phyloP scores from a whole-genome alignment of 2,113 vertebrate species.

The Sphyrna mokarran region DNA sequence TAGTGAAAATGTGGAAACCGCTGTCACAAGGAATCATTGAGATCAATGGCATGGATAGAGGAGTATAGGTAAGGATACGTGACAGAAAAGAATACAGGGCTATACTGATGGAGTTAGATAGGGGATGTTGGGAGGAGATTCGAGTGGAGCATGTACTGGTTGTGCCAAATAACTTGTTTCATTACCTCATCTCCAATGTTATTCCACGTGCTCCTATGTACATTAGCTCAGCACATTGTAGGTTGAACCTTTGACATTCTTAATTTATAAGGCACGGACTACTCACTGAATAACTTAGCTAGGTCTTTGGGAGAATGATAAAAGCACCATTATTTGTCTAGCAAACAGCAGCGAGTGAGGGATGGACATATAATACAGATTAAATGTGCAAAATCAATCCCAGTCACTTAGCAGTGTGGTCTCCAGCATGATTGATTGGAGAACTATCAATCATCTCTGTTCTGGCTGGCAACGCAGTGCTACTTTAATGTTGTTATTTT shows the following conservation, averaged over 20 bases:
- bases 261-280: background rate
- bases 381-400: background rate
- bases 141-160: no score
- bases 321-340: background rate
- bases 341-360: background rate
- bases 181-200: background rate
- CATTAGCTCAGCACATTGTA: background rate
- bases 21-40: no score
- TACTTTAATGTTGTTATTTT: background rate
- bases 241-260: background rate
- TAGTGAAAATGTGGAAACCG: no score
- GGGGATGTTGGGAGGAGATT: background rate
- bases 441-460: background rate
- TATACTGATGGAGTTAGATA: no score
- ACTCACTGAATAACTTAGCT: background rate
- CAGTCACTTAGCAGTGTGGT: background rate
- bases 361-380: background rate
- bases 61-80: no score
- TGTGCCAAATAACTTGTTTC: background rate
- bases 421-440: background rate
- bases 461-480: background rate
- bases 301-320: background rate
- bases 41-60: no score
- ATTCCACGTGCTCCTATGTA: background rate
- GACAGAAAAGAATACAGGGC: no score